Percentiles rank a stretch among this genome's conserved stretches.
These are phyloP conservation scores for Drosophila infuscata DNA, from an alignment of 2,888 invertebrate genomes.

Conservation along the genomic window DNA sequence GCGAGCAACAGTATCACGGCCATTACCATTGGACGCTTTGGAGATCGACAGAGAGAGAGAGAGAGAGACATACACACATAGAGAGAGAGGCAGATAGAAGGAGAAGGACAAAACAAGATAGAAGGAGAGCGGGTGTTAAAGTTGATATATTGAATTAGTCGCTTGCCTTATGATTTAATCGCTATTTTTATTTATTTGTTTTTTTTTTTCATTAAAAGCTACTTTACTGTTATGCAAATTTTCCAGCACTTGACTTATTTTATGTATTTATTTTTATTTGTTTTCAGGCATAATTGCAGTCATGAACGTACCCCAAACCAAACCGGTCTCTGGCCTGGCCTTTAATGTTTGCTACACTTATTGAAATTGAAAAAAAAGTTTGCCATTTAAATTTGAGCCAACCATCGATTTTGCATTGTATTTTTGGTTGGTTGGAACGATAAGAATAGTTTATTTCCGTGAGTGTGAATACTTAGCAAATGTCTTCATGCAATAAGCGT, in stretches of 20 bases:
- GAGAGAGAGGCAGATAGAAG: not conserved
- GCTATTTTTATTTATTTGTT: slow-evolving; percentile 18
- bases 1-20: slow-evolving; percentile 82
- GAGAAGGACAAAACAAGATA: slow-evolving; percentile 6
- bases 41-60: not conserved
- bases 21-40: slow-evolving; percentile 80
- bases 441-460: slow-evolving; percentile 45
- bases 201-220: slow-evolving; percentile 19
- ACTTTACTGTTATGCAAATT: slow-evolving; percentile 61
- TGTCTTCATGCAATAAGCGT: slow-evolving; percentile 41
- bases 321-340: slow-evolving; percentile 54
- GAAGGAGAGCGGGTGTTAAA: not conserved
- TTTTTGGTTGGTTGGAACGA: slow-evolving; percentile 46
- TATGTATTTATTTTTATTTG: not conserved
- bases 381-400: slow-evolving; percentile 26
- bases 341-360: slow-evolving; percentile 23
- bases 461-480: slow-evolving; percentile 11
- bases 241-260: slow-evolving; percentile 14
- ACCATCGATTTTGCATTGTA: slow-evolving; percentile 59
- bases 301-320: slow-evolving; percentile 26
- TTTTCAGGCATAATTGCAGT: slow-evolving; percentile 62
- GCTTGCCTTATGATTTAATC: slow-evolving; percentile 32
- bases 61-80: not conserved
- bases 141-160: slow-evolving; percentile 12
- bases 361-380: slow-evolving; percentile 9